These are phyloP conservation scores for Pseudolaguvia tuberculata DNA, from an alignment of 2,113 vertebrate genomes.

Conservation along the genomic window DNA sequence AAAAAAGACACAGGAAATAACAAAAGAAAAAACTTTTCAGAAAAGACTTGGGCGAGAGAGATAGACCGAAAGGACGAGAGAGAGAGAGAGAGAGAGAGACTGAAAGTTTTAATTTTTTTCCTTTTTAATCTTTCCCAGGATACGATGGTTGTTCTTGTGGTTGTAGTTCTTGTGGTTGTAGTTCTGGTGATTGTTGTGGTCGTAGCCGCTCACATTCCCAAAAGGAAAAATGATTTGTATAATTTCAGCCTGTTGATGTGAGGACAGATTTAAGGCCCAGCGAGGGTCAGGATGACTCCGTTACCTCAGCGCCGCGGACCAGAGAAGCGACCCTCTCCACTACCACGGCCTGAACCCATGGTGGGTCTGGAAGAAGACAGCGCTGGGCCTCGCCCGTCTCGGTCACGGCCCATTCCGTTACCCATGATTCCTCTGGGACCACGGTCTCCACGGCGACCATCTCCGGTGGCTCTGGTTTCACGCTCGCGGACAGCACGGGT, in stretches of 20 bases:
- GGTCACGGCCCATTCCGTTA: constrained; percentile 89
- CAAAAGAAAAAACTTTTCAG: constrained; percentile 21
- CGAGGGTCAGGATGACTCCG: not conserved
- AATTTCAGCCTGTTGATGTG: constrained; percentile 24
- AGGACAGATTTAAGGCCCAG: not conserved
- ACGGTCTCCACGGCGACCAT: constrained; percentile 84
- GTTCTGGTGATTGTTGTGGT: not conserved
- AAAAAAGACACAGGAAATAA: not conserved
- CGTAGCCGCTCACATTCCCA: constrained; percentile 31
- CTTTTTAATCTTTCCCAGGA: constrained; percentile 22
- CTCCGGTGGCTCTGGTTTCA: constrained; percentile 81
- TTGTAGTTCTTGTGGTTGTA: not conserved
- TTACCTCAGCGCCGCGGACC: constrained; percentile 38
- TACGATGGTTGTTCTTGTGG: constrained; percentile 8
- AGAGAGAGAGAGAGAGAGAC: not conserved
- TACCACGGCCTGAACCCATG: constrained; percentile 22
- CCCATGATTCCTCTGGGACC: constrained; percentile 85
- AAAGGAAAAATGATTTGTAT: constrained; percentile 20
- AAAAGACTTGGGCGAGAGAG: not conserved
- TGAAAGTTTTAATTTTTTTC: constrained; percentile 15
- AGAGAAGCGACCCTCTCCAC: constrained; percentile 34
- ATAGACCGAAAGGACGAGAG: too few species aligned
- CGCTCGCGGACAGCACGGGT: constrained; percentile 87
- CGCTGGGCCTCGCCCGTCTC: constrained; percentile 66
- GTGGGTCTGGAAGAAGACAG: constrained; percentile 18